Conservation (phyloP, 2,888 invertebrate genomes). For the Zootermopsis nevadensis region DNA sequence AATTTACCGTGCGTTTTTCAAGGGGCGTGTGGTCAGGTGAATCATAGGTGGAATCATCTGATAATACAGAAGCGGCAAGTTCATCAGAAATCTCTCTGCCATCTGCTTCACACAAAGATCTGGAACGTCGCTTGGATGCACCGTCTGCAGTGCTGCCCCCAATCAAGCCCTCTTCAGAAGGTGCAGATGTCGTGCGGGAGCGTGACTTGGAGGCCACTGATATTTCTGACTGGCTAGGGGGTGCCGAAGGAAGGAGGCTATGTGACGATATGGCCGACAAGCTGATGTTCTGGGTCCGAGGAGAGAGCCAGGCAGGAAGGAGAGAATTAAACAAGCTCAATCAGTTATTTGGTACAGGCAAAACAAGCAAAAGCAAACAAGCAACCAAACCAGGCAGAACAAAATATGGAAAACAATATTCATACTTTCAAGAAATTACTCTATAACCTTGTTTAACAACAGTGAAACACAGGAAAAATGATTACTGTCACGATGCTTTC, state of each 20-base stretch:
- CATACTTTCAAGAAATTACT: background rate
- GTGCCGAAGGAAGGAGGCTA: conserved; percentile 21
- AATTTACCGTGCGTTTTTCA: background rate
- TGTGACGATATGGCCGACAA: conserved; percentile 34
- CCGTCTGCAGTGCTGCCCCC: background rate
- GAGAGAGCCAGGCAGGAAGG: background rate
- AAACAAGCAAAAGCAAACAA: conserved; percentile 36
- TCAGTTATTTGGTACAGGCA: conserved; percentile 38
- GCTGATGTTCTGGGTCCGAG: conserved; percentile 32
- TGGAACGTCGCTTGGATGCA: conserved; percentile 14
- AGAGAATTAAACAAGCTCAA: conserved; percentile 33
- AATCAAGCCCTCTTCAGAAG: conserved; percentile 18
- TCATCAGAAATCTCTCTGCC: background rate
- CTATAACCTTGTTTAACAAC: background rate
- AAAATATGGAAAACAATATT: background rate
- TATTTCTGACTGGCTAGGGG: background rate
- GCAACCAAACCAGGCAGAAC: background rate
- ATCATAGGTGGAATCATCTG: conserved; percentile 21
- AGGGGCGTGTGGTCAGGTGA: background rate
- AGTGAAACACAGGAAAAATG: background rate
- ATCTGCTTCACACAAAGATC: conserved; percentile 32
- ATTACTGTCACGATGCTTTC: background rate
- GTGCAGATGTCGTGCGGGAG: conserved; percentile 39
- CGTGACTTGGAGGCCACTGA: conserved; percentile 17
- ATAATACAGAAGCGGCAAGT: background rate